Evolutionary conservation across 1,140 invertebrate genomes (phyloP), one percentile per base, ranked within the genome.

Genomic region (Lepeophtheirus salmonis): DNA sequence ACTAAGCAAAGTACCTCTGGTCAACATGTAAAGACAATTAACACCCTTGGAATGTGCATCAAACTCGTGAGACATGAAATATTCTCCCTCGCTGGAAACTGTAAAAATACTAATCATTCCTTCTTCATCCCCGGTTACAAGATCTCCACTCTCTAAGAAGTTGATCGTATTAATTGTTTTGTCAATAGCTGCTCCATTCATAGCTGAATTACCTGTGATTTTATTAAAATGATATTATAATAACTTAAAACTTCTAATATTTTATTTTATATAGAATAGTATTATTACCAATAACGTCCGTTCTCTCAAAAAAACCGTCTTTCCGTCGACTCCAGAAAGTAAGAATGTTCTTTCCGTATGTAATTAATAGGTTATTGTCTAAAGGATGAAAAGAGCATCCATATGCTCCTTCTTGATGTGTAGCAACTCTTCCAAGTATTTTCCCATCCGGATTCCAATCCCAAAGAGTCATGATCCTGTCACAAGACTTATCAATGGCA

Each of bases 41-140:
- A 94, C 86, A 21, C 83, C 81, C 69, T 86, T 87, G 62, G 83
- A 84, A 66, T 89, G 86, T 1, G 83, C 86, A 76, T 88, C 84
- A 67, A 86, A 89, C 72, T 89, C 84, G 76, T 84, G 83, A 62
- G 83, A 76, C 1, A 87, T 83, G 66, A 86, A 87, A 67, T 89
- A 89, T 0, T 84, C 84, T 0, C 84, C 84, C 64, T 89, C 84
- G 14, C 82, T 83, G 65, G 89, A 84, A 1, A 88, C 84, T 25
- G 83, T 86, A 73, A 94, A 97, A 58, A 94, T 80, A 4, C 88
- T 91, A 57, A 97, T 88, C 66, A 88, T 90, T 0, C 91, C 91
- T 71, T 90, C 86, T 56, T 84, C 86, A 67, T 96, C 90, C 1
- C 89, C 91, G 0, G 88, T 89, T 3, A 96, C 83, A 0, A 95